Percentiles rank a stretch among this genome's conserved stretches.
Evolutionary conservation across 2,797 vertebrate species (phyloP).

Genomic region (Pangasius larnaudii): DNA sequence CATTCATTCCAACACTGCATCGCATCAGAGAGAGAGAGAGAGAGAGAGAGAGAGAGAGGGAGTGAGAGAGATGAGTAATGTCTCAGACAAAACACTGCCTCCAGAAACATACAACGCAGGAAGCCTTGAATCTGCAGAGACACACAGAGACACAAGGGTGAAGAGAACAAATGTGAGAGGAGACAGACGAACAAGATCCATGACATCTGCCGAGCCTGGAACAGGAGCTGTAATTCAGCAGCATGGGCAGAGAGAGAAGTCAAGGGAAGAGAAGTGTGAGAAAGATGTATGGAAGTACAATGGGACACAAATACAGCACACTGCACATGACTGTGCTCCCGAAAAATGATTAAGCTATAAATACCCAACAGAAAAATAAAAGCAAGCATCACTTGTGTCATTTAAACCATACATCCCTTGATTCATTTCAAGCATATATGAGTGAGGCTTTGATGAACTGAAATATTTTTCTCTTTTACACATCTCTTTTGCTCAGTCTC

Average conservation of each 20-base stretch:
- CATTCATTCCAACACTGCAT: constrained; percentile 11
- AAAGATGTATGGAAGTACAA: constrained; percentile 1
- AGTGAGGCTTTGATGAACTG: not conserved
- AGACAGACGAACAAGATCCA: constrained; percentile 32
- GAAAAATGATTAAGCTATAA: constrained; percentile 16
- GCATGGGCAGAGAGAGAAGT: constrained; percentile 1
- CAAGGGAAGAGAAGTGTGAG: not conserved
- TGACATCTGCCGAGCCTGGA: constrained; percentile 23
- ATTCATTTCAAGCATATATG: not conserved
- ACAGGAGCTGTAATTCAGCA: constrained; percentile 22
- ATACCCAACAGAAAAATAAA: constrained; percentile 3
- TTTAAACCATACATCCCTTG: not conserved
- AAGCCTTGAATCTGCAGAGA: constrained; percentile 24
- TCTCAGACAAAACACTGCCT: constrained; percentile 32
- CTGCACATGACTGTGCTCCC: constrained; percentile 16
- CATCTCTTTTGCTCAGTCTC: not conserved
- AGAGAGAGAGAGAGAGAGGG: not conserved
- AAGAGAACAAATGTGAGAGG: constrained; percentile 27
- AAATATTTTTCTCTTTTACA: not conserved
- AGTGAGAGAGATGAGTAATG: constrained; percentile 30
- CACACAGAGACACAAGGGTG: constrained; percentile 7
- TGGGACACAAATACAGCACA: constrained; percentile 9
- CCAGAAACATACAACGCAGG: constrained; percentile 19
- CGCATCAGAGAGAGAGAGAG: constrained; percentile 4
- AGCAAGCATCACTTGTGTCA: not conserved